phyloP scores from a whole-genome alignment of 1,140 invertebrate genomes.

The Lordiphosa mommai region DNA sequence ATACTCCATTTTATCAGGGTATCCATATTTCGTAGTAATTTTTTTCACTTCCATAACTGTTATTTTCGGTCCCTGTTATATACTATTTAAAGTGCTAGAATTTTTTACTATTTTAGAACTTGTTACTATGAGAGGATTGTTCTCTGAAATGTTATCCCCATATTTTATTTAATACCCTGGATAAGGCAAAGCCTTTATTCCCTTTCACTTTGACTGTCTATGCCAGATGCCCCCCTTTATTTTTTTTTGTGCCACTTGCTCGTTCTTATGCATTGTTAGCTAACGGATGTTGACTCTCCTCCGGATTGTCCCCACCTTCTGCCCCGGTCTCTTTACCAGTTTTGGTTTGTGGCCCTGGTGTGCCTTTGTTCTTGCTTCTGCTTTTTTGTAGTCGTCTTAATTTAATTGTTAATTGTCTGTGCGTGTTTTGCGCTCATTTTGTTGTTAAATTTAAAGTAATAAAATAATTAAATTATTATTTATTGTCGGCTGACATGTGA shows the following conservation, averaged over 20 bases:
- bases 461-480: slow-evolving; percentile 76
- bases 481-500: slow-evolving; percentile 40
- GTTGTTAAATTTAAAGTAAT: slow-evolving; percentile 63
- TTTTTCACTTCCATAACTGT: too few relatives aligned
- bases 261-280: slow-evolving; percentile 13
- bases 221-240: slow-evolving; percentile 23
- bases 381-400: slow-evolving; percentile 33
- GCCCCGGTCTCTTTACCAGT: slow-evolving; percentile 15
- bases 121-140: too few relatives aligned
- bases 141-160: too few relatives aligned
- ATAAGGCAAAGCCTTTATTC: too few relatives aligned
- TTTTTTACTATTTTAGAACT: too few relatives aligned
- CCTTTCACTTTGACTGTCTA: slow-evolving; percentile 9
- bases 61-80: too few relatives aligned
- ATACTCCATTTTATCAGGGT: too few relatives aligned
- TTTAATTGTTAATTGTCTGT: slow-evolving; percentile 52
- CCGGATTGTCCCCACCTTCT: not conserved
- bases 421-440: slow-evolving; percentile 65
- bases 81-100: too few relatives aligned
- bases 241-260: slow-evolving; percentile 12
- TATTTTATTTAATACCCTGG: too few relatives aligned
- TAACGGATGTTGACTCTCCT: slow-evolving; percentile 29
- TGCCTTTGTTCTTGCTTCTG: slow-evolving; percentile 22
- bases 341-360: slow-evolving; percentile 4
- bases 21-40: too few relatives aligned